Evolutionary conservation across 2,888 invertebrate genomes (phyloP).

Genomic region (Oeneis ivallda): DNA sequence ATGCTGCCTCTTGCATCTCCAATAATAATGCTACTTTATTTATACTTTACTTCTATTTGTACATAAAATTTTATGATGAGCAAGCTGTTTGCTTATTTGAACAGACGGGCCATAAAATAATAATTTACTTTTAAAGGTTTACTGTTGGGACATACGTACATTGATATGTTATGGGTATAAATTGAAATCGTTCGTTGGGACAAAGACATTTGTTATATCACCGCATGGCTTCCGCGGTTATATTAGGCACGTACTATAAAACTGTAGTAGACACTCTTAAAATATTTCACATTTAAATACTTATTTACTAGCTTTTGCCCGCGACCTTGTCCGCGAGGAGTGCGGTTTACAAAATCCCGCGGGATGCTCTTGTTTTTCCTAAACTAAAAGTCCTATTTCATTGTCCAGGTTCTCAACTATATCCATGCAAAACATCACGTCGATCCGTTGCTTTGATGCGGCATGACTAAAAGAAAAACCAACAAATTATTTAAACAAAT

Average conservation of each 20-base stretch:
- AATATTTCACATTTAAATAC: neutral
- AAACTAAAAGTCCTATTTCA: too few species aligned
- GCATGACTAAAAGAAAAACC: too few species aligned
- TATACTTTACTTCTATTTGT: conserved; percentile 39
- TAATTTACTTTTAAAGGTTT: conserved; percentile 31
- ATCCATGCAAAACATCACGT: too few species aligned
- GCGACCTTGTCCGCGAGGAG: too few species aligned
- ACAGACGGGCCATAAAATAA: conserved; percentile 32
- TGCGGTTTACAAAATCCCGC: too few species aligned
- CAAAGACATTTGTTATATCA: conserved; percentile 18
- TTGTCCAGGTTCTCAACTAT: too few species aligned
- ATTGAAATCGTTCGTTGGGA: conserved; percentile 24
- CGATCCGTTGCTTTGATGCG: too few species aligned
- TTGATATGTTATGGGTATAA: conserved; percentile 24
- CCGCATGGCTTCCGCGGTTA: conserved; percentile 15
- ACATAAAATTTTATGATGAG: conserved; percentile 36
- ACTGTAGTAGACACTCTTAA: neutral
- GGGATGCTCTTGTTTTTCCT: too few species aligned
- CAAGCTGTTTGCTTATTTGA: conserved; percentile 31
- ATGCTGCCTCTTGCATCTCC: conserved; percentile 35
- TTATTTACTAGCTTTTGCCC: neutral
- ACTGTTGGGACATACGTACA: conserved; percentile 6
- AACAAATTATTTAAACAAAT: too few species aligned
- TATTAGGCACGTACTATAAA: conserved; percentile 6
- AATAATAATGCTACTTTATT: conserved; percentile 42